Evolutionary conservation across 2,888 invertebrate genomes (phyloP).

Genomic region (Halictus quadricinctus): DNA sequence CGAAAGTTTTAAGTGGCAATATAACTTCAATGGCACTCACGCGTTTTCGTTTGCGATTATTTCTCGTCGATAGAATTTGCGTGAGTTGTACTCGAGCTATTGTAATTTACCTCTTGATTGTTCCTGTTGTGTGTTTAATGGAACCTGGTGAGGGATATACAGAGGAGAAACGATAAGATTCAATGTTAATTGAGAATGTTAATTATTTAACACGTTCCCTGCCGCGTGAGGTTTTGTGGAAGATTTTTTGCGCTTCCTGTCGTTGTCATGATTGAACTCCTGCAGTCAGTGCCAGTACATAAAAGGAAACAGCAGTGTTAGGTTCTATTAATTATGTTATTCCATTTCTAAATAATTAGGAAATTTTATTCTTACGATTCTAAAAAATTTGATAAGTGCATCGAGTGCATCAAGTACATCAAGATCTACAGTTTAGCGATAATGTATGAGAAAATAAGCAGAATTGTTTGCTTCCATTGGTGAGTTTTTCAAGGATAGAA

Average conservation of each 20-base stretch:
- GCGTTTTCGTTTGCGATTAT: slow-evolving; percentile 4
- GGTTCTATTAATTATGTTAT: background rate
- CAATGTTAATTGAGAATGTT: background rate
- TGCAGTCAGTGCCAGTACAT: background rate
- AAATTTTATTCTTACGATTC: background rate
- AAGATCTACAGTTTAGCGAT: too few relatives aligned
- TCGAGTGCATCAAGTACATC: too few relatives aligned
- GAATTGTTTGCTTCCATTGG: too few relatives aligned
- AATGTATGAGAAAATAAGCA: too few relatives aligned
- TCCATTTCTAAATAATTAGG: background rate
- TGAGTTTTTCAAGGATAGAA: too few relatives aligned
- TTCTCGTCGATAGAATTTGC: background rate
- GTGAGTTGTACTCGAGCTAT: background rate
- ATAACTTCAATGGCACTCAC: background rate
- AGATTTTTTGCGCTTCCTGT: background rate
- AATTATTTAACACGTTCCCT: background rate
- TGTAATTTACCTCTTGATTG: background rate
- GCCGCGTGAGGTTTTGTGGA: background rate
- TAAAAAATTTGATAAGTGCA: too few relatives aligned
- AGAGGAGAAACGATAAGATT: background rate
- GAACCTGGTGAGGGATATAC: background rate
- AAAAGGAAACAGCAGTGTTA: background rate
- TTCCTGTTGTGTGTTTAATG: background rate
- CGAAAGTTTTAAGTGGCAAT: slow-evolving; percentile 6
- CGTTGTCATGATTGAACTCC: background rate